phyloP scores from a whole-genome alignment of 2,113 vertebrate genomes.

The Arenaria interpres region DNA sequence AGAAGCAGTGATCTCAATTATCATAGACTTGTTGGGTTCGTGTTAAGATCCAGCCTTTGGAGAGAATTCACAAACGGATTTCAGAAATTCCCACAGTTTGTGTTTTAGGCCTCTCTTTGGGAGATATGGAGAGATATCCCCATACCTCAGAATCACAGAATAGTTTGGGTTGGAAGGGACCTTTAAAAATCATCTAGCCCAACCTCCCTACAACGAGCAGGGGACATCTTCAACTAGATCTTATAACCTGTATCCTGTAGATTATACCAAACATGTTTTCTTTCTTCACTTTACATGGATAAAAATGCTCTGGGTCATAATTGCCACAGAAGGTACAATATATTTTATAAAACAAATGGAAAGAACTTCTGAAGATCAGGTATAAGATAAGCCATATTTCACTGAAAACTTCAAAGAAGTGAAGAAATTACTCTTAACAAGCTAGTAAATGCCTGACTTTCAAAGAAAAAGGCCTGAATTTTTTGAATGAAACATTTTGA shows the following conservation, averaged over 20 bases:
- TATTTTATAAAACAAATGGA: background rate
- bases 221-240: background rate
- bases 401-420: background rate
- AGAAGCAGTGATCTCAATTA: background rate
- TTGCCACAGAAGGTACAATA: background rate
- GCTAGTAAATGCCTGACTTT: background rate
- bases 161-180: background rate
- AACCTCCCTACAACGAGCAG: background rate
- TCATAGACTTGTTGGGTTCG: background rate
- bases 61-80: background rate
- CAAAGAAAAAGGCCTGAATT: background rate
- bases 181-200: background rate
- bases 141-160: background rate
- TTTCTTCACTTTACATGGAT: background rate
- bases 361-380: background rate
- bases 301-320: background rate
- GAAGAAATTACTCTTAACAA: background rate
- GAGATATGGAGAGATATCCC: background rate
- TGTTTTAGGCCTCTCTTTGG: background rate
- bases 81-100: background rate
- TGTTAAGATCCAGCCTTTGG: background rate
- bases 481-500: background rate
- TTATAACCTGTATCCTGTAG: background rate
- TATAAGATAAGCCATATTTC: background rate
- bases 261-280: background rate